phyloP scores from a whole-genome alignment of 2,797 vertebrate species.

The Prunella strophiata region DNA sequence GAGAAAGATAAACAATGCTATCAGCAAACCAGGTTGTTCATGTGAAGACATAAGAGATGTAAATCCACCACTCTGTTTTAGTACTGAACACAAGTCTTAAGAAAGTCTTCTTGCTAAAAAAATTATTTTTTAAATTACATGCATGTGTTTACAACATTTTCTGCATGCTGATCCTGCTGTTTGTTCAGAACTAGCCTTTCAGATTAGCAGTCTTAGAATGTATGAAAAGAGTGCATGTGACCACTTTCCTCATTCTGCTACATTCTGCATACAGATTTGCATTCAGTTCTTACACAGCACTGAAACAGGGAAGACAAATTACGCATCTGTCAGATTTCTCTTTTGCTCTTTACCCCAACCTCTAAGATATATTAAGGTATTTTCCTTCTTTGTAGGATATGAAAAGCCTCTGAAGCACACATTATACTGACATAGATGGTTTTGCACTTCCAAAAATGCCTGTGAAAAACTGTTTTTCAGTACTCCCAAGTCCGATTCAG shows the following conservation, averaged over 20 bases:
- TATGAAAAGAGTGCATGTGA: neutral
- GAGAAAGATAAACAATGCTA: neutral
- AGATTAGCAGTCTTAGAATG: neutral
- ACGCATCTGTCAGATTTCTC: neutral
- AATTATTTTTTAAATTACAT: neutral
- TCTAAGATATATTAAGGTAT: neutral
- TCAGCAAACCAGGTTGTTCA: neutral
- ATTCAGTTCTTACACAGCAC: neutral
- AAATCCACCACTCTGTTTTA: neutral
- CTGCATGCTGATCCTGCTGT: neutral
- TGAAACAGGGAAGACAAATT: neutral
- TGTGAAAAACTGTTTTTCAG: neutral
- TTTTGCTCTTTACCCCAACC: neutral
- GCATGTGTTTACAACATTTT: neutral
- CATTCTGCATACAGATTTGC: neutral
- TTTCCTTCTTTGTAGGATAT: neutral
- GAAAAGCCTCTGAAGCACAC: neutral
- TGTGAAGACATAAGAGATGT: neutral
- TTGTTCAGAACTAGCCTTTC: neutral
- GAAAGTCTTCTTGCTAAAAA: neutral
- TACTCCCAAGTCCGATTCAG: neutral
- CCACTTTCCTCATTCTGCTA: neutral
- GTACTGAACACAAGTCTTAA: neutral
- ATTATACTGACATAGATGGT: neutral
- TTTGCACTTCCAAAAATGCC: neutral